Percentiles rank a stretch among this genome's conserved stretches.
Evolutionary conservation across 2,888 invertebrate species (phyloP).

Genomic region (Notocelia uddmanniana): DNA sequence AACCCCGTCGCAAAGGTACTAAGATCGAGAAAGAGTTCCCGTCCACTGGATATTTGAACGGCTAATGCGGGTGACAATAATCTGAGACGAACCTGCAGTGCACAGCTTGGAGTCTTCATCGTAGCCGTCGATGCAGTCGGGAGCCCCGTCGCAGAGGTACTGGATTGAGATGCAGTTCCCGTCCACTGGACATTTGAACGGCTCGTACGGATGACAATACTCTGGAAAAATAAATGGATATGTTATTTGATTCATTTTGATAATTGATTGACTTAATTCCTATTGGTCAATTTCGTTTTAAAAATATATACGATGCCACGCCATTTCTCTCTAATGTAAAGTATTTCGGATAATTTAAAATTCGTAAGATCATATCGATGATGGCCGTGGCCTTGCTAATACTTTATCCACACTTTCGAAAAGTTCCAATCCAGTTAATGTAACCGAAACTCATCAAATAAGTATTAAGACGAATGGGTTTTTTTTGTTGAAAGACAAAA

Average conservation of each 20-base stretch:
- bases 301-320: no score
- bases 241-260: no score
- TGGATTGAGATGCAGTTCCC: constrained; percentile 98
- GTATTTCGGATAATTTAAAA: no score
- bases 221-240: constrained; percentile 61
- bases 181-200: constrained; percentile 98
- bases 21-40: constrained; percentile 98
- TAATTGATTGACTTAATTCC: no score
- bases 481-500: background rate
- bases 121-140: constrained; percentile 97
- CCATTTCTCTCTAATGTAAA: no score
- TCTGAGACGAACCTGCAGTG: constrained; percentile 91
- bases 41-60: constrained; percentile 98
- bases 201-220: constrained; percentile 96
- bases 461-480: constrained; percentile 4
- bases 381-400: no score
- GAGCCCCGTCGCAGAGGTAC: constrained; percentile 96
- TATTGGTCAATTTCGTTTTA: no score
- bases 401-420: no score
- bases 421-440: no score
- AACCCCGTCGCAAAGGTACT: constrained; percentile 96
- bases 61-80: constrained; percentile 62
- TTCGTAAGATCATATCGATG: no score
- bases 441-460: background rate
- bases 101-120: constrained; percentile 98